These are phyloP conservation scores for Corapipo altera DNA, from an alignment of 2,113 vertebrate species.

Conservation along the genomic window DNA sequence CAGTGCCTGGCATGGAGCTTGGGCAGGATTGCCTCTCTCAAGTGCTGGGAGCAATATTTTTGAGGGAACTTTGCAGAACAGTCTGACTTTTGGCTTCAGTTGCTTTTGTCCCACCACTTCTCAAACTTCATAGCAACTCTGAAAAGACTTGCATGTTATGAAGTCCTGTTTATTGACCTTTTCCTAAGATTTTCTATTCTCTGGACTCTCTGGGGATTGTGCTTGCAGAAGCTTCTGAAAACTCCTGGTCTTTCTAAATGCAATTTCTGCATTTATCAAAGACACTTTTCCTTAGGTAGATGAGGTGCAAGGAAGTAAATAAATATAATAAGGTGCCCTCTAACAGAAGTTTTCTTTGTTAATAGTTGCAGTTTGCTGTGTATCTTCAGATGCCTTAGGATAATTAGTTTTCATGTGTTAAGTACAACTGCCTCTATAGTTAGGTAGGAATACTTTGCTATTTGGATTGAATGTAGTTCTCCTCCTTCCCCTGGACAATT, in stretches of 20 bases:
- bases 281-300: not conserved
- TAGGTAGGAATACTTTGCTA: not conserved
- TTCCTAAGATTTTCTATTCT: not conserved
- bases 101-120: not conserved
- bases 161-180: not conserved
- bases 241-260: not conserved
- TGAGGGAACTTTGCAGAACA: not conserved
- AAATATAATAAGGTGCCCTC: not conserved
- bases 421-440: not conserved
- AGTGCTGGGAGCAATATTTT: not conserved
- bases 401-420: not conserved
- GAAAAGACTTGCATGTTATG: not conserved
- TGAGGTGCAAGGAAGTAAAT: not conserved
- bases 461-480: not conserved
- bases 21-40: not conserved
- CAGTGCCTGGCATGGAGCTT: not conserved
- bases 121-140: not conserved
- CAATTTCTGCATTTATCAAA: not conserved
- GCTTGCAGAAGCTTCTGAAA: not conserved
- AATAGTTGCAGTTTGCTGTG: not conserved
- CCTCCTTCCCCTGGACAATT: not conserved
- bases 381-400: not conserved
- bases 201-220: not conserved
- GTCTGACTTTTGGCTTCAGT: not conserved
- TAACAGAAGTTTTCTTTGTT: not conserved